Evolutionary conservation across 2,797 vertebrate genomes (phyloP), one percentile per base, ranked within the genome.

Genomic region (Echeneis naucrates): DNA sequence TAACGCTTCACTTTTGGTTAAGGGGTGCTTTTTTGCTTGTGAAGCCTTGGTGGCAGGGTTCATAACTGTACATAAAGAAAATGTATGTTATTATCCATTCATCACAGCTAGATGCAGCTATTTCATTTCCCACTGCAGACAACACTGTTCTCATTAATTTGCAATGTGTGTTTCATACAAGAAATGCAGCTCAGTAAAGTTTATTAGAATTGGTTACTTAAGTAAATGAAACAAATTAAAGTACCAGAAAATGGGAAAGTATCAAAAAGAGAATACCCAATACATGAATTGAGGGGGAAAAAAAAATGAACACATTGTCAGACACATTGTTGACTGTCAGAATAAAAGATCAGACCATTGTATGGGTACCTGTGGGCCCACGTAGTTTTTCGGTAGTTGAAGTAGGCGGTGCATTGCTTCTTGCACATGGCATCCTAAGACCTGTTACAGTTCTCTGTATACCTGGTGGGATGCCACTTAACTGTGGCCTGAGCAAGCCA

Each of bases 311-410:
- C 17, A 16, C 17, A 42, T n/a, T n/a, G n/a, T n/a, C n/a, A n/a
- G n/a, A n/a, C 40, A 19, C 17, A 17, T 40, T 5, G 5, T 17
- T 38, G 37, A 38, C 14, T 44, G 56, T 42, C 7, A 50, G 40
- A 60, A 48, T 42, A 3, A 53, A 58, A 23, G 66, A 35, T 24
- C 16, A 26, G 40, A 52, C 2, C 8, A 44, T 7, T 44, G 30
- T 44, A 8, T 4, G 4, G 35, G 30, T 81, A 92, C 91, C 88
- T 86, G 73, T 16, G 42, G 66, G 35, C 48, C 62, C 75, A 23
- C 21, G 1, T 24, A 68, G 61, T 67, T 85, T 86, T 24, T 82
- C 65, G 5, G 56, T 16, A 19, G 6, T 54, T 33, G 67, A 79
- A 14, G 72, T 53, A 38, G 65, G 8, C 5, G 35, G 21, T 13